Conservation (phyloP, 2,797 vertebrate genomes). For the Pelodytes ibericus region DNA sequence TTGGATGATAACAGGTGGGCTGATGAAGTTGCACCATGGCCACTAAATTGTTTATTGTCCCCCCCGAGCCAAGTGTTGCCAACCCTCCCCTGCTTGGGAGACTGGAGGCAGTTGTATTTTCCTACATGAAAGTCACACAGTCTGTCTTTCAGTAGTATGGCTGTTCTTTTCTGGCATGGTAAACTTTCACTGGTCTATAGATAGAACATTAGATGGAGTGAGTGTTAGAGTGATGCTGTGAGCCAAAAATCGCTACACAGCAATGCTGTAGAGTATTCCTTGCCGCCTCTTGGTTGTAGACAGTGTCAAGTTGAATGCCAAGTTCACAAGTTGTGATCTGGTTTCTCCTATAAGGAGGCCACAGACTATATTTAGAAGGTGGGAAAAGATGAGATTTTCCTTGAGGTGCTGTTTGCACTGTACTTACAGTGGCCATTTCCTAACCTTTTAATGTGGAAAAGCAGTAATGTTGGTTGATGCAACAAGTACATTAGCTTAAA, state of each 20-base stretch:
- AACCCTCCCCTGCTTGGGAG: too few species aligned
- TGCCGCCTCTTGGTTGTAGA: constrained; percentile 1
- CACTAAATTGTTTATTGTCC: too few species aligned
- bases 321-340: constrained; percentile 26
- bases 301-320: constrained; percentile 20
- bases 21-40: too few species aligned
- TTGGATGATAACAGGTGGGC: too few species aligned
- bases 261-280: background rate
- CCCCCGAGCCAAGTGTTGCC: too few species aligned
- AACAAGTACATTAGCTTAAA: background rate
- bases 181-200: background rate
- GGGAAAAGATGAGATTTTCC: background rate
- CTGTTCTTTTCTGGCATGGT: background rate
- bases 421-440: background rate
- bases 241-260: background rate
- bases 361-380: constrained; percentile 17
- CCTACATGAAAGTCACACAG: too few species aligned
- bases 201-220: background rate
- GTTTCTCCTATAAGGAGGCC: constrained; percentile 3
- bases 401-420: background rate
- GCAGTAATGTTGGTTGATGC: background rate
- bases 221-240: background rate
- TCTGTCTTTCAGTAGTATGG: too few species aligned
- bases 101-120: too few species aligned
- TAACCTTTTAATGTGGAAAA: background rate